Percentiles rank a stretch among this genome's conserved stretches.
Conservation (phyloP, 1,140 invertebrate genomes). For the Drosophila santomea region DNA sequence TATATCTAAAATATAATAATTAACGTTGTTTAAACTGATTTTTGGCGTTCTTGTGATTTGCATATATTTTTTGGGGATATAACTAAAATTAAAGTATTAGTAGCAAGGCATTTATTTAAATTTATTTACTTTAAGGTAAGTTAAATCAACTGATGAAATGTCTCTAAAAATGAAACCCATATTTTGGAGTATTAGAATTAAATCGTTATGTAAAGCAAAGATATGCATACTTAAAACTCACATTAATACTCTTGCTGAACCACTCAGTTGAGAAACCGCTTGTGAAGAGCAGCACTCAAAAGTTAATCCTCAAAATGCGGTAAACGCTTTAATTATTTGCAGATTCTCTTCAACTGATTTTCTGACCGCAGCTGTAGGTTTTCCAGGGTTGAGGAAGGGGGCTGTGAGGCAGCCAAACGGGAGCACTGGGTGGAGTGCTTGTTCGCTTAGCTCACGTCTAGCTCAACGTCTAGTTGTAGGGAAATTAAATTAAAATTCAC, state of each 20-base stretch:
- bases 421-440: conserved; percentile 26
- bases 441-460: conserved; percentile 67
- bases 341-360: not conserved
- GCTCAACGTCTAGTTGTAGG: conserved; percentile 79
- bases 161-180: too few relatives aligned
- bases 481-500: conserved; percentile 83
- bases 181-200: too few relatives aligned
- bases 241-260: too few relatives aligned
- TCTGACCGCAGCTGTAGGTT: not conserved
- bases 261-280: too few relatives aligned
- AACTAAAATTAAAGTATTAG: not conserved
- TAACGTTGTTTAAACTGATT: too few relatives aligned
- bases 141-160: too few relatives aligned
- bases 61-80: not conserved
- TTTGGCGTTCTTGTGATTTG: too few relatives aligned
- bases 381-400: not conserved
- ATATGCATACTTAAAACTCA: too few relatives aligned
- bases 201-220: not conserved
- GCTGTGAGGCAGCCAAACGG: not conserved
- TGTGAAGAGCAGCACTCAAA: too few relatives aligned
- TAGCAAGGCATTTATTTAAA: too few relatives aligned
- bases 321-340: not conserved
- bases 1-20: too few relatives aligned
- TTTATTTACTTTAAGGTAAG: too few relatives aligned
- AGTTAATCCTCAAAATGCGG: not conserved